A percentile compares a stretch with the other conserved stretches of the same genome.
These are phyloP conservation scores for Bombyx mandarina DNA, from an alignment of 1,140 invertebrate species.

Conservation along the genomic window DNA sequence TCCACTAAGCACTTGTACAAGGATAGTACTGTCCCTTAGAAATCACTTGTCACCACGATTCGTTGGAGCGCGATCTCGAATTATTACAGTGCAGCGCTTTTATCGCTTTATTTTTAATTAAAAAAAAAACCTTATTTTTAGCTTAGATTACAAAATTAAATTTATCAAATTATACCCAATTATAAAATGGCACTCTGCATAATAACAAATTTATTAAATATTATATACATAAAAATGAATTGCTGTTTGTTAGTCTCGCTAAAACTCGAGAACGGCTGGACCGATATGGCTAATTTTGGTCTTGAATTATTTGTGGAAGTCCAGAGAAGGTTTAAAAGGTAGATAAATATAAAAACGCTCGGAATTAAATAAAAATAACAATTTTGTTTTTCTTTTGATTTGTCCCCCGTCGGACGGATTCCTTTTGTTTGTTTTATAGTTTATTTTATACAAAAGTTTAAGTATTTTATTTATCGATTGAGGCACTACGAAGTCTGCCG, in stretches of 20 bases:
- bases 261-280: background rate
- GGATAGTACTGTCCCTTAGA: constrained; percentile 37
- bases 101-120: constrained; percentile 2
- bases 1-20: constrained; percentile 35
- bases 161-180: background rate
- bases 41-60: constrained; percentile 53
- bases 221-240: background rate
- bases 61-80: constrained; percentile 28
- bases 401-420: no score
- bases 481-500: no score
- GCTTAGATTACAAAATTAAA: background rate
- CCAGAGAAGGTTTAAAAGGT: no score
- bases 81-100: constrained; percentile 18
- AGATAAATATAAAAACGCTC: no score
- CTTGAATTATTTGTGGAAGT: no score
- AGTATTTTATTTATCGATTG: no score
- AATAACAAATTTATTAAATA: background rate
- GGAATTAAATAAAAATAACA: no score
- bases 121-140: background rate
- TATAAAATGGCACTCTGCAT: no score
- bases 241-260: constrained; percentile 1
- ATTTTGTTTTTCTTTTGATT: no score
- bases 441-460: no score
- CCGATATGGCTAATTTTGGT: no score
- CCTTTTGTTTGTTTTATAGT: no score